A percentile compares a stretch with the other conserved stretches of the same genome.
These are phyloP conservation scores for Carposina sasakii DNA, from an alignment of 1,140 invertebrate genomes.

Conservation along the genomic window DNA sequence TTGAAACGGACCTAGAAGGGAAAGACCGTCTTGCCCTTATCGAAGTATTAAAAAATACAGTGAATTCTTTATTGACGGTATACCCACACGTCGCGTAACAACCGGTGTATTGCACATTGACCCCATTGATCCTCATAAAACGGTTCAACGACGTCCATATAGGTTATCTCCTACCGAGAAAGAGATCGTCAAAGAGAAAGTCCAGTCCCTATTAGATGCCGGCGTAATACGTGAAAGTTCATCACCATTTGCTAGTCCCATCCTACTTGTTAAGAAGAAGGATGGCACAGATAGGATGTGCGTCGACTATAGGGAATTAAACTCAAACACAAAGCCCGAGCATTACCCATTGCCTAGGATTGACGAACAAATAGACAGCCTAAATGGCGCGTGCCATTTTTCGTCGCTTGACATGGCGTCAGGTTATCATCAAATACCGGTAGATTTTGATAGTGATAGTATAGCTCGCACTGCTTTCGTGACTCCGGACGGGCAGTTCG, in stretches of 20 bases:
- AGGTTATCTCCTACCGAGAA: conserved; percentile 23
- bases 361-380: conserved; percentile 55
- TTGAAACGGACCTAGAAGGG: too few species aligned
- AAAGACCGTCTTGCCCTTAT: too few species aligned
- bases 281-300: conserved; percentile 17
- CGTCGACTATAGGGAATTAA: conserved; percentile 13
- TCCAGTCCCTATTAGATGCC: conserved; percentile 18
- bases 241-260: conserved; percentile 29
- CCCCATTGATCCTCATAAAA: conserved; percentile 17
- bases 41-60: conserved; percentile 18
- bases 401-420: conserved; percentile 42
- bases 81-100: conserved; percentile 13
- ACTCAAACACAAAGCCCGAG: conserved; percentile 45
- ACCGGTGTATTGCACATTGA: conserved; percentile 19
- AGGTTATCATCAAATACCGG: conserved; percentile 60
- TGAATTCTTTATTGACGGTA: conserved; percentile 14
- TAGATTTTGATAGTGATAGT: too few species aligned
- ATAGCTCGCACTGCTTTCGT: conserved; percentile 63
- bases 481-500: conserved; percentile 44
- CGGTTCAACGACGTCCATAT: conserved; percentile 18
- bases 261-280: conserved; percentile 32
- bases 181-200: conserved; percentile 20
- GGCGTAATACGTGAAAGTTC: conserved; percentile 17
- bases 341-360: conserved; percentile 68
- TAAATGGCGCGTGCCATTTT: conserved; percentile 21